Evolutionary conservation across 2,113 vertebrate genomes (phyloP).

Genomic region (Puffinus mauretanicus): DNA sequence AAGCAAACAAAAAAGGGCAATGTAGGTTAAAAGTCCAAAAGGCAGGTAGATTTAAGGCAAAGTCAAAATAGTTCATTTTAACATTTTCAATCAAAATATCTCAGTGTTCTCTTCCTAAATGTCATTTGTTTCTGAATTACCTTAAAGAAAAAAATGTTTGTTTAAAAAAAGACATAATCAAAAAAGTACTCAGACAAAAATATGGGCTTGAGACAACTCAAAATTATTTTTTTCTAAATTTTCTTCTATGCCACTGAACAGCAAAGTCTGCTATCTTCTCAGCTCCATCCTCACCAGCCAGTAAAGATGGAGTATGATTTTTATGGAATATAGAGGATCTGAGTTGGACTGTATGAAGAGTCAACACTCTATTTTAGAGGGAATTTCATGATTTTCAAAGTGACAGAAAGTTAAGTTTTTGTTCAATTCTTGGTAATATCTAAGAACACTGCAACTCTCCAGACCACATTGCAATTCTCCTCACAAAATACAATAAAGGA

Average conservation of each 20-base stretch:
- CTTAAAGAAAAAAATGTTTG: neutral
- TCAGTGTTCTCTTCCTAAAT: neutral
- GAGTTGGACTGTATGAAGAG: neutral
- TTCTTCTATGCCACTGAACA: neutral
- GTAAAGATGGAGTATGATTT: neutral
- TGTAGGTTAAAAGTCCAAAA: neutral
- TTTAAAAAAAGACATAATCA: neutral
- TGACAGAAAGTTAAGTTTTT: neutral
- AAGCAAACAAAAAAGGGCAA: neutral
- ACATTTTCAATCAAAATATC: neutral
- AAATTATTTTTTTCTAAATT: neutral
- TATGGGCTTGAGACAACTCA: neutral
- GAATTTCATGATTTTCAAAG: neutral
- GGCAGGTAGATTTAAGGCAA: neutral
- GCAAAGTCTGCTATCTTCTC: neutral
- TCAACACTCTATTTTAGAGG: neutral
- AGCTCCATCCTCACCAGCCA: neutral
- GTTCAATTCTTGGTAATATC: neutral
- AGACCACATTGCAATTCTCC: neutral
- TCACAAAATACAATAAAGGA: conserved; percentile 11
- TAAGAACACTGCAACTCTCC: neutral
- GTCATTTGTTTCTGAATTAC: neutral
- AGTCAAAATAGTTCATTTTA: neutral
- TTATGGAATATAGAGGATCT: neutral
- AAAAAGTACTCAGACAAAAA: neutral